These are phyloP conservation scores for Acinonyx jubatus DNA, from an alignment of 2,113 vertebrate genomes.

Conservation along the genomic window DNA sequence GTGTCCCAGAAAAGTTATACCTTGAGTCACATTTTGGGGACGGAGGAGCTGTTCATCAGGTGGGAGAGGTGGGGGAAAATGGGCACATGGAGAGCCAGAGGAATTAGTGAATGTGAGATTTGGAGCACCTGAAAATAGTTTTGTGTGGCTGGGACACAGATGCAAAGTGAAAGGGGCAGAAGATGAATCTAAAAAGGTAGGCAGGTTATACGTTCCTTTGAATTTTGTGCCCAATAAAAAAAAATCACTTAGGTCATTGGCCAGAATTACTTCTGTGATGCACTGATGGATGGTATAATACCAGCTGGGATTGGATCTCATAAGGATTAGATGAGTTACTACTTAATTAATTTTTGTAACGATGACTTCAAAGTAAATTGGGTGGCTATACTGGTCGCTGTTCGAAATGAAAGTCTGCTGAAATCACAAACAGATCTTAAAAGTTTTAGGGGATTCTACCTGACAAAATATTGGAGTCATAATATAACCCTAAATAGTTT, in stretches of 20 bases:
- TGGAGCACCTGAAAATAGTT: not conserved
- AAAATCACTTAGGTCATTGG: not conserved
- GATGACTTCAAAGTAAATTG: not conserved
- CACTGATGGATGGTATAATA: not conserved
- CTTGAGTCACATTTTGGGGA: not conserved
- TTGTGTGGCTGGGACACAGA: not conserved
- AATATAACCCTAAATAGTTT: not conserved
- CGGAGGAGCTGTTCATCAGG: not conserved
- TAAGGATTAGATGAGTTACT: conserved; percentile 11
- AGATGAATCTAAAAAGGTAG: not conserved
- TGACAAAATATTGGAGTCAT: not conserved
- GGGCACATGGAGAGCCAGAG: not conserved
- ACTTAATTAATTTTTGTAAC: conserved; percentile 33
- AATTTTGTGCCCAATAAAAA: not conserved
- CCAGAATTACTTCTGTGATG: not conserved
- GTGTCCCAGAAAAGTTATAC: not conserved
- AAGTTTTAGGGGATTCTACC: not conserved
- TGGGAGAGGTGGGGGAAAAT: not conserved
- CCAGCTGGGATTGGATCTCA: not conserved
- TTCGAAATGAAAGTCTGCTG: conserved; percentile 7
- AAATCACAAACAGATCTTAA: not conserved
- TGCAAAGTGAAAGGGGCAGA: not conserved
- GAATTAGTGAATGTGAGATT: not conserved
- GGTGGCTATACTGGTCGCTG: not conserved
- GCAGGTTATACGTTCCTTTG: not conserved